phyloP scores from a whole-genome alignment of 2,113 vertebrate species.

The Centropus bengalensis region DNA sequence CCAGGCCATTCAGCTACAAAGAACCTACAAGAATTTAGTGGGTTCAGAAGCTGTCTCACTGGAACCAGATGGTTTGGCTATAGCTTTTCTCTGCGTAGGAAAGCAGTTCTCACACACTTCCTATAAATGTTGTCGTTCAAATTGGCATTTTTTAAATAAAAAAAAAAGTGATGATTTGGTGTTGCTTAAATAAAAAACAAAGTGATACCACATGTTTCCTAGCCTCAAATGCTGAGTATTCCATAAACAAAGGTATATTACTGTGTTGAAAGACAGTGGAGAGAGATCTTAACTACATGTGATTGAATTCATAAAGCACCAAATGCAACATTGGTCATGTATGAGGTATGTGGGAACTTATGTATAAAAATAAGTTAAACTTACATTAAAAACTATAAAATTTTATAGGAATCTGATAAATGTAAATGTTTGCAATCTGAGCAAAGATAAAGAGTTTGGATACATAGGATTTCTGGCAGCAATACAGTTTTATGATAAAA shows the following conservation, averaged over 20 bases:
- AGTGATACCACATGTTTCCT: background rate
- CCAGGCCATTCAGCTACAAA: background rate
- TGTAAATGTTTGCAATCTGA: background rate
- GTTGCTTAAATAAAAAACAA: background rate
- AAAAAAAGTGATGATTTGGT: background rate
- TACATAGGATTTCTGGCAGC: background rate
- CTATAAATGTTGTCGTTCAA: constrained; percentile 59
- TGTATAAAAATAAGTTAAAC: background rate
- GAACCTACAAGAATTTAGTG: constrained; percentile 5
- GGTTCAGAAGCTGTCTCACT: constrained; percentile 40
- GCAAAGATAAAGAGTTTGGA: background rate
- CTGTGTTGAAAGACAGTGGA: background rate
- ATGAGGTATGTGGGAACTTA: background rate
- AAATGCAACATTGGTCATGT: background rate
- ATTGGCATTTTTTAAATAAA: constrained; percentile 10
- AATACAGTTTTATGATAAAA: background rate
- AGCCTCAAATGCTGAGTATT: background rate
- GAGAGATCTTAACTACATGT: background rate
- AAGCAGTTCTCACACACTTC: constrained; percentile 58
- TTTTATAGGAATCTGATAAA: background rate
- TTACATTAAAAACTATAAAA: background rate
- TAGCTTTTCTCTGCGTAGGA: constrained; percentile 56
- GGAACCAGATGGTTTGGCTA: constrained; percentile 59
- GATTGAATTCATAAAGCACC: background rate
- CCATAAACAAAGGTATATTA: background rate